phyloP scores from a whole-genome alignment of 2,888 invertebrate genomes.

The Drosophila sordidapex region DNA sequence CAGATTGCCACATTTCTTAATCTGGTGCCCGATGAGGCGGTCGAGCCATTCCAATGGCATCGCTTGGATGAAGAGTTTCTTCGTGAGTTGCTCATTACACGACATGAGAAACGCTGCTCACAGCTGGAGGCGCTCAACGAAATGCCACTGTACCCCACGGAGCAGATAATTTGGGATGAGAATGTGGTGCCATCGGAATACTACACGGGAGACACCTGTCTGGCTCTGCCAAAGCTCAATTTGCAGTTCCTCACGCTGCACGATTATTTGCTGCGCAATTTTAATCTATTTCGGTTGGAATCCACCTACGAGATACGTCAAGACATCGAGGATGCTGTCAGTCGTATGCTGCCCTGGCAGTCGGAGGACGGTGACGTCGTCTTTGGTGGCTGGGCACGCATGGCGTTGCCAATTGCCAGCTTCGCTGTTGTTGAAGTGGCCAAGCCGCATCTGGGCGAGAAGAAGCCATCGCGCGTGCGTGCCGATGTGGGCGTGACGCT shows the following conservation, averaged over 20 bases:
- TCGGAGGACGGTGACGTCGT: conserved; percentile 93
- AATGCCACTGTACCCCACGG: conserved; percentile 99
- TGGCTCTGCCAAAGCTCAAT: conserved; percentile 98
- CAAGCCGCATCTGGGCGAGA: conserved; percentile 96
- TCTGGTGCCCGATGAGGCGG: conserved; percentile 92
- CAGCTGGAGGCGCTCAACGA: conserved; percentile 97
- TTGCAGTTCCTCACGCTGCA: conserved; percentile 99
- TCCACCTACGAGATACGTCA: conserved; percentile 98
- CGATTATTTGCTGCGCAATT: conserved; percentile 98
- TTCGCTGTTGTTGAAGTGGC: conserved; percentile 98
- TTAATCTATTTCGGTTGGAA: conserved; percentile 98
- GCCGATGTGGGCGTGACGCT: conserved; percentile 98
- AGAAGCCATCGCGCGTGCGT: conserved; percentile 96
- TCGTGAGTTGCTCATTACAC: conserved; percentile 92
- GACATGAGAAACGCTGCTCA: conserved; percentile 95
- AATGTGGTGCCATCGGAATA: conserved; percentile 99
- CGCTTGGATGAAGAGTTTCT: conserved; percentile 92
- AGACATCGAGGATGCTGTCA: conserved; percentile 98
- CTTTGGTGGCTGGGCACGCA: conserved; percentile 99
- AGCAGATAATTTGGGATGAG: conserved; percentile 99
- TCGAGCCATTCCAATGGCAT: conserved; percentile 89
- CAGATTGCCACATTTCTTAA: conserved; percentile 94
- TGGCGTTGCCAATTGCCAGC: conserved; percentile 97
- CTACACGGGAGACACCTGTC: conserved; percentile 97
- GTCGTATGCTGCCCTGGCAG: conserved; percentile 97